Base-by-base conservation (phyloP, 2,888 invertebrate genomes). In the Julus scandinavius region DNA sequence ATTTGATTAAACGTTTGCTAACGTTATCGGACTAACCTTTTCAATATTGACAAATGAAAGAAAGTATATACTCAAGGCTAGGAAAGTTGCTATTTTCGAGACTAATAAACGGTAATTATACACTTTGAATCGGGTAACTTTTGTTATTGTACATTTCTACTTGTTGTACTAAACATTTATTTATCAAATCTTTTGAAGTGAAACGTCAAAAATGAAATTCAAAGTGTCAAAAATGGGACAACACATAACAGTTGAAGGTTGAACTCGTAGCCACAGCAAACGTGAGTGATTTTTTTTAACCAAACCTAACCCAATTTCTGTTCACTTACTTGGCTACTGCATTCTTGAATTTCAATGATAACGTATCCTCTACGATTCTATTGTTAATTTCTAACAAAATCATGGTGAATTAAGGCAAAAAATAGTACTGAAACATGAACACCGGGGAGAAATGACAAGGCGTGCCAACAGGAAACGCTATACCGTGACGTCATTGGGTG, bases 371-470 rank as follows among this genome's bases (percentile, higher is more conserved):
- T 92, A 99, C 96, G 94, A 99, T 98, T 93, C 98, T 96, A 94
- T 99, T 99, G 94, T 99, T 97, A 94, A 98, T 98, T 95, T 99
- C 99, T 93, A 99, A 95, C 93, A 98, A 95, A 95, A 98, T 98
- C 98, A 98, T 98, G 9, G 92, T 91, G 94, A 90, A 87, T 72
- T 41, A 29, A 29, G 17, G 15, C 9, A 40, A 17, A 85, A 41
- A 85, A 41, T 9, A 11, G 29, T 13, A 15, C 0, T 54, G 9
- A 54, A 54, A 13, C 54, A 54, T 54, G 13, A 54, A 17, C 54
- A 54, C 54, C 54, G 54, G 54, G 54, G 13, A 54, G 54, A 54
- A 54, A 54, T 54, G 54, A 54, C 54, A 54, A 54, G 54, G 54
- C 54, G 54, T 54, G 54, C 15, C 54, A 13, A 54, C 54, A 54